Conservation (phyloP, 2,113 vertebrate genomes). For the Burhinus oedicnemus region DNA sequence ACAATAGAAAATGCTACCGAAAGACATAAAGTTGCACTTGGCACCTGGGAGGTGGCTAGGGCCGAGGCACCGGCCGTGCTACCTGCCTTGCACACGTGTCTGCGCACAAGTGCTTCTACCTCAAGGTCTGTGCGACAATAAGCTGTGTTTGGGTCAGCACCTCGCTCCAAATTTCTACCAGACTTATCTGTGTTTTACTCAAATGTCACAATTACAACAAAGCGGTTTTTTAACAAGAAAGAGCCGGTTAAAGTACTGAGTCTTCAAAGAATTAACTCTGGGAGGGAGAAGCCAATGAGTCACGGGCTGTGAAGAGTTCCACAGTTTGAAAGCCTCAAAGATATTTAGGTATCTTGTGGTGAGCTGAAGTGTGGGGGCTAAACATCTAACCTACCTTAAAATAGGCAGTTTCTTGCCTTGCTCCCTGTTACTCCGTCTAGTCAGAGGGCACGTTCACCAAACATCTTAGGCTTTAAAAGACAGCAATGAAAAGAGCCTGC, state of each 20-base stretch:
- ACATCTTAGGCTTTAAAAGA: neutral
- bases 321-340: neutral
- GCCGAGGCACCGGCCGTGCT: neutral
- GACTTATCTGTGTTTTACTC: neutral
- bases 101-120: fast-evolving
- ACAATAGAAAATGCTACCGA: neutral
- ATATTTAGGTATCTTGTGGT: neutral
- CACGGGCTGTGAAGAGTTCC: neutral
- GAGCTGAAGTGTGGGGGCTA: neutral
- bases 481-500: neutral
- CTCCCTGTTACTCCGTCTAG: neutral
- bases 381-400: neutral
- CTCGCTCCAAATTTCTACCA: neutral
- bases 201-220: neutral
- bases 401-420: neutral
- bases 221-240: neutral
- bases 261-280: neutral
- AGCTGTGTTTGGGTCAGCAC: neutral
- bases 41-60: too few relatives aligned
- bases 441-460: neutral
- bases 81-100: fast-evolving
- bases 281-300: neutral
- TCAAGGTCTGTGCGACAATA: neutral
- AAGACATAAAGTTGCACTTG: neutral
- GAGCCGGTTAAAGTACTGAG: neutral